Evolutionary conservation across 2,113 vertebrate genomes (phyloP), one percentile per base, ranked within the genome.

Genomic region (Pollachius pollachius): DNA sequence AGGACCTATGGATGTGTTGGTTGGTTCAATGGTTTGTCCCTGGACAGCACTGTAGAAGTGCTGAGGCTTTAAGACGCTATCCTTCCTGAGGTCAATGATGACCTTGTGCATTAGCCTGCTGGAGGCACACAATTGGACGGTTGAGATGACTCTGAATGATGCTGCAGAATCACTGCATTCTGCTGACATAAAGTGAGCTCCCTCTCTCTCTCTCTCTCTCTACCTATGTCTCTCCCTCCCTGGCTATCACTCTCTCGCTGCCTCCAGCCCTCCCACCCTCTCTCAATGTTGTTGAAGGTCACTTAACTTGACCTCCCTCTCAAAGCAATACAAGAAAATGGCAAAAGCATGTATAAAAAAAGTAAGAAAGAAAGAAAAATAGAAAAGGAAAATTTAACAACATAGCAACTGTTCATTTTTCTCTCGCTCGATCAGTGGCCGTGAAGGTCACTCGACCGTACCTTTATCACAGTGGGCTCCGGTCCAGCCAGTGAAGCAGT

Each of bases 401-500:
- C 30, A 30, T 30, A 30, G 30, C 30, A 30, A 34, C 30, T 34
- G 30, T 4, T 34, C 4, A 34, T 34, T 34, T 5, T 34, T 34
- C 30, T 34, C 30, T 30, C 3, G 30, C 30, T 30, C 30, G 3
- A 1, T 30, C 30, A 30, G 30, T 34, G 30, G 6, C 4, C 4
- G 30, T 34, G 30, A 5, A 68, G 52, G 18, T 65, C 57, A 12
- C 64, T 67, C 71, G 74, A 76, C 65, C 5, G 58, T 91, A 99
- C 97, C 97, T 93, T 87, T 81, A 2, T 94, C 91, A 76, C 97
- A 99, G 1, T 27, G 92, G 79, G 84, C 89, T 25, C 95, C 97
- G 0, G 72, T 90, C 96, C 97, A 99, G 78, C 97, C 97, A 0
- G 23, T 91, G 65, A 92, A 94, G 84, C 97, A 99, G 72, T 93